Conservation (phyloP, 2,888 invertebrate species). For the Rhodophaea formosa region DNA sequence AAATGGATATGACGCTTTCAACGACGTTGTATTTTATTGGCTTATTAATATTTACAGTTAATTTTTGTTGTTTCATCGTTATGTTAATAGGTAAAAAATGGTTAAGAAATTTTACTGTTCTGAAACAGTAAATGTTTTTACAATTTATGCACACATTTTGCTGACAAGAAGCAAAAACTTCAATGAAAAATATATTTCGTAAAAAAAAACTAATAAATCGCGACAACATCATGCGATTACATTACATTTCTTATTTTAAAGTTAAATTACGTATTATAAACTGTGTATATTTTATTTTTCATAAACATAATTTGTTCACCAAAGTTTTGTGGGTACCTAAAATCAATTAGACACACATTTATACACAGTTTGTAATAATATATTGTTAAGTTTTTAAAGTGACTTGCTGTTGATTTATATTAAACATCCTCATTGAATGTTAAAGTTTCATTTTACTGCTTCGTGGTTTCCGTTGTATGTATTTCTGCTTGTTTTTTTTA, state of each 20-base stretch:
- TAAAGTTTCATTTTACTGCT: slow-evolving; percentile 61
- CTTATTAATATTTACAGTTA: slow-evolving; percentile 53
- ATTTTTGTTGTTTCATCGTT: slow-evolving; percentile 58
- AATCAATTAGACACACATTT: neutral
- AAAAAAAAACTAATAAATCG: slow-evolving; percentile 32
- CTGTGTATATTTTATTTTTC: slow-evolving; percentile 24
- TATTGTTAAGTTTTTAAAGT: slow-evolving; percentile 74
- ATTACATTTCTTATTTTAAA: slow-evolving; percentile 75
- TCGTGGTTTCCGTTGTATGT: slow-evolving; percentile 62
- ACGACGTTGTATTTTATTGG: slow-evolving; percentile 63
- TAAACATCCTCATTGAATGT: slow-evolving; percentile 77
- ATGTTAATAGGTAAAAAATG: slow-evolving; percentile 59
- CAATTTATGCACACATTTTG: neutral
- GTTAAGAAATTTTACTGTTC: slow-evolving; percentile 44
- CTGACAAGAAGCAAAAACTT: neutral
- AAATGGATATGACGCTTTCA: slow-evolving; percentile 61
- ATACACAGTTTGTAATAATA: slow-evolving; percentile 31
- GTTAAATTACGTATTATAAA: slow-evolving; percentile 36
- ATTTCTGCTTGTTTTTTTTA: slow-evolving; percentile 58
- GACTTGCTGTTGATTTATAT: slow-evolving; percentile 75
- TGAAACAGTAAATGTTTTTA: neutral
- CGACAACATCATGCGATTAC: slow-evolving; percentile 62
- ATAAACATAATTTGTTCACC: neutral
- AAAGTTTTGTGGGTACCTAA: neutral
- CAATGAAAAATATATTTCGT: neutral